A percentile compares a stretch with the other conserved stretches of the same genome.
Evolutionary conservation across 53 echinoderm and acorn worm genomes (phyloP).

Genomic region (Patiria pectinifera): DNA sequence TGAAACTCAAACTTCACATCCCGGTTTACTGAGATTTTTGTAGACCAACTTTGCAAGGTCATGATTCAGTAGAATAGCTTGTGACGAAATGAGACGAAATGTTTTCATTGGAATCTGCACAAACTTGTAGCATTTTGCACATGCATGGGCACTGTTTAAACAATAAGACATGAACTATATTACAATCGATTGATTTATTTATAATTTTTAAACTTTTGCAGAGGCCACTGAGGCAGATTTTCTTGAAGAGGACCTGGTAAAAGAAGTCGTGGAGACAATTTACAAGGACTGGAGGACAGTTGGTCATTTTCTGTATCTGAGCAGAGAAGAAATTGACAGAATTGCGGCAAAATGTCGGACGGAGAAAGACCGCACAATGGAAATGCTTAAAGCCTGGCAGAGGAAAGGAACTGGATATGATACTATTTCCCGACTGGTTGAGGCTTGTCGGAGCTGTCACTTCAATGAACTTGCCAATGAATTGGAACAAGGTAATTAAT

Average conservation of each 20-base stretch:
- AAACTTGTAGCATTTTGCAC: no score
- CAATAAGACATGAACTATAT: no score
- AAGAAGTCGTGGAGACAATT: slow-evolving; percentile 40
- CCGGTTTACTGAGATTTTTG: neutral
- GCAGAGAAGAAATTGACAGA: slow-evolving; percentile 18
- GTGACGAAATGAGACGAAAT: no score
- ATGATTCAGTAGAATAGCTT: no score
- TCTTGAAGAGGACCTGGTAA: slow-evolving; percentile 54
- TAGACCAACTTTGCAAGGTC: neutral
- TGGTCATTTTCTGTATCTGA: slow-evolving; percentile 34
- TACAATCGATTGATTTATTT: no score
- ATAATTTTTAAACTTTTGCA: no score
- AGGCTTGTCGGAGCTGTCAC: slow-evolving; percentile 61
- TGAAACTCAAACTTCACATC: no score
- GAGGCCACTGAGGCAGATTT: no score
- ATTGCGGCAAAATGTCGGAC: neutral
- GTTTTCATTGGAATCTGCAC: no score
- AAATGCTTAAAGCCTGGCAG: slow-evolving; percentile 56
- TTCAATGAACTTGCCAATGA: slow-evolving; percentile 61
- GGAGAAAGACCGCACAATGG: slow-evolving; percentile 4
- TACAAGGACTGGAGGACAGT: slow-evolving; percentile 62
- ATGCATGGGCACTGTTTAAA: no score
- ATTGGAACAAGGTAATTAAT: slow-evolving; percentile 77
- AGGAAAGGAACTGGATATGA: slow-evolving; percentile 43
- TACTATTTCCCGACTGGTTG: slow-evolving; percentile 65